Conservation (phyloP, 2,113 vertebrate species). For the Phodopus roborovskii region DNA sequence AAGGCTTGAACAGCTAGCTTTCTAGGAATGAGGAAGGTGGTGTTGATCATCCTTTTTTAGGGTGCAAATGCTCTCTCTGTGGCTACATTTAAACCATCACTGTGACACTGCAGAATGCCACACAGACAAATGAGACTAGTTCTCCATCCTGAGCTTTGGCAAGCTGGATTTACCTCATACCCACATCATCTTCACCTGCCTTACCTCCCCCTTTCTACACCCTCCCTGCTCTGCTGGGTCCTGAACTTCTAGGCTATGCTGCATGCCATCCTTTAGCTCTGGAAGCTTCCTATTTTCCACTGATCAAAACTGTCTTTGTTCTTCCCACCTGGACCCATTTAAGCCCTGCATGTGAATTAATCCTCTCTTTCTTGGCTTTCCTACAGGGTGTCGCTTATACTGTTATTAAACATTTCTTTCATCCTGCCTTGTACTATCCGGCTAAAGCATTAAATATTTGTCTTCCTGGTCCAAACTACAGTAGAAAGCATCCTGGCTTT, state of each 20-base stretch:
- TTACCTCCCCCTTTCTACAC: not conserved
- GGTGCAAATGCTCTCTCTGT: not conserved
- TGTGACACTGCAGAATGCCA: not conserved
- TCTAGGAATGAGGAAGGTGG: not conserved
- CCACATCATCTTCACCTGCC: not conserved
- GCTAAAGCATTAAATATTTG: slow-evolving; percentile 9
- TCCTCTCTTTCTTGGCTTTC: not conserved
- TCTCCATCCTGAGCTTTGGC: not conserved
- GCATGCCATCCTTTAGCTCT: not conserved
- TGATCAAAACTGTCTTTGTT: not conserved
- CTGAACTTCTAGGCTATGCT: not conserved
- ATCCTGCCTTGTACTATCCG: not conserved
- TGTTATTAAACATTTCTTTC: slow-evolving; percentile 6
- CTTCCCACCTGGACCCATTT: not conserved
- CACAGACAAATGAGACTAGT: not conserved
- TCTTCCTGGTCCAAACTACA: not conserved
- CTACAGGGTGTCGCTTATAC: not conserved
- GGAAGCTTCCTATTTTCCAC: not conserved
- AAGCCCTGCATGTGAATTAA: not conserved
- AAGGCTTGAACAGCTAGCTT: not conserved
- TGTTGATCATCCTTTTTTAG: not conserved
- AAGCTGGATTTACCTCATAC: not conserved
- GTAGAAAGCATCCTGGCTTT: not conserved
- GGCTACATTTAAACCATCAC: not conserved
- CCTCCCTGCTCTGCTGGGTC: not conserved